Conservation (phyloP, 2,113 vertebrate genomes). For the Phalacrocorax aristotelis region DNA sequence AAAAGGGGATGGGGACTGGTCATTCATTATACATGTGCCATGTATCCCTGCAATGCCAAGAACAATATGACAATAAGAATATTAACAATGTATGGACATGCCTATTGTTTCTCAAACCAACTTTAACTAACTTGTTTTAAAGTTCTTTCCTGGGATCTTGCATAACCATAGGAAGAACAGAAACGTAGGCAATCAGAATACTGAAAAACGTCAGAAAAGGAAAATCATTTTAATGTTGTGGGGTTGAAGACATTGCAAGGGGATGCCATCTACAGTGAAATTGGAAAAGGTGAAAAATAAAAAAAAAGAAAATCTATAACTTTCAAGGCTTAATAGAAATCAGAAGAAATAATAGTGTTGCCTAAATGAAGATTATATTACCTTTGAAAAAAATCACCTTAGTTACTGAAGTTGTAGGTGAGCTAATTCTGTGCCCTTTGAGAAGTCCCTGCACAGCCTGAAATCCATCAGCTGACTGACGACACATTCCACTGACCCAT, state of each 20-base stretch:
- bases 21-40: not conserved
- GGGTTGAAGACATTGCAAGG: not conserved
- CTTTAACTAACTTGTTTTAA: not conserved
- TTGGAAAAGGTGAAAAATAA: not conserved
- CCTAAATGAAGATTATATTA: not conserved
- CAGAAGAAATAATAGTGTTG: not conserved
- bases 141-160: not conserved
- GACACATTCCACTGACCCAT: not conserved
- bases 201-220: not conserved
- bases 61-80: not conserved
- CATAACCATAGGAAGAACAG: not conserved
- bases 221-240: not conserved
- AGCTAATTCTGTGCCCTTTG: not conserved
- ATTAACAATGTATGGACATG: not conserved
- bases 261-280: not conserved
- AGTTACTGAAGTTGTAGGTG: not conserved
- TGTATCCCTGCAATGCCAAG: not conserved
- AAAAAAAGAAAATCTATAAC: not conserved
- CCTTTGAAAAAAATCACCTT: not conserved
- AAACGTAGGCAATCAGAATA: not conserved
- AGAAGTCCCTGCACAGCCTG: not conserved
- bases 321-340: not conserved
- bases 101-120: not conserved
- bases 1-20: not conserved
- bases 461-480: not conserved